A percentile compares a stretch with the other conserved stretches of the same genome.
Conservation (phyloP, 2,888 invertebrate genomes). For the Cantharis nigra region DNA sequence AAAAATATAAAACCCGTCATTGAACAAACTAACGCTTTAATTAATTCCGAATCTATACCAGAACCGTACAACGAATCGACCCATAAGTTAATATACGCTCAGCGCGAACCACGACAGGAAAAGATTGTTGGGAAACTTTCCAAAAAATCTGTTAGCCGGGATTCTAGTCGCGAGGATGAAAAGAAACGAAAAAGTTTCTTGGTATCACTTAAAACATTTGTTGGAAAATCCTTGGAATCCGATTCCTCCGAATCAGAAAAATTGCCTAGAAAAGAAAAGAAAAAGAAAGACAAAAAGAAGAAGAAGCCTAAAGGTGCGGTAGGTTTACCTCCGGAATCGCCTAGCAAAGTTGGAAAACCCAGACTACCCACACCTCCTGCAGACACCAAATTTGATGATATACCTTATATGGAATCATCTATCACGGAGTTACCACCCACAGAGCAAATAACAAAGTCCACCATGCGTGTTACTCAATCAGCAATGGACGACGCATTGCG, state of each 20-base stretch:
- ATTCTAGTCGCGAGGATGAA: conserved; percentile 44
- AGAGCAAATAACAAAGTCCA: conserved; percentile 13
- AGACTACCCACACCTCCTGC: conserved; percentile 44
- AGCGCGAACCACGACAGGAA: conserved; percentile 25
- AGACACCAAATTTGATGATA: conserved; percentile 44
- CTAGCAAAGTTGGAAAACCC: conserved; percentile 44
- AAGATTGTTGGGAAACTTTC: conserved; percentile 28
- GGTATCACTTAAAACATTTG: conserved; percentile 53
- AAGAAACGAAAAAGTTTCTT: conserved; percentile 53
- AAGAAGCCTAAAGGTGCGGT: conserved; percentile 31
- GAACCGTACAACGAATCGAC: conserved; percentile 45
- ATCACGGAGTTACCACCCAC: conserved; percentile 24
- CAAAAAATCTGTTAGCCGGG: conserved; percentile 33
- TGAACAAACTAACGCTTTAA: conserved; percentile 52
- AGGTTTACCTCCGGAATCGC: conserved; percentile 38
- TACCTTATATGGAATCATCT: conserved; percentile 49
- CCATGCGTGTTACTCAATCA: background rate
- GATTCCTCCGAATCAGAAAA: conserved; percentile 55
- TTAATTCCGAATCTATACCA: conserved; percentile 50
- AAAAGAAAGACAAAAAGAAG: conserved; percentile 42
- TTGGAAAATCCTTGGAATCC: conserved; percentile 51
- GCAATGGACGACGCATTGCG: conserved; percentile 3
- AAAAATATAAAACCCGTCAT: conserved; percentile 32
- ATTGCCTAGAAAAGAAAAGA: conserved; percentile 47
- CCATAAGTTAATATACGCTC: conserved; percentile 7